These are phyloP conservation scores for Zapornia atra DNA, from an alignment of 2,113 vertebrate genomes.

Conservation along the genomic window DNA sequence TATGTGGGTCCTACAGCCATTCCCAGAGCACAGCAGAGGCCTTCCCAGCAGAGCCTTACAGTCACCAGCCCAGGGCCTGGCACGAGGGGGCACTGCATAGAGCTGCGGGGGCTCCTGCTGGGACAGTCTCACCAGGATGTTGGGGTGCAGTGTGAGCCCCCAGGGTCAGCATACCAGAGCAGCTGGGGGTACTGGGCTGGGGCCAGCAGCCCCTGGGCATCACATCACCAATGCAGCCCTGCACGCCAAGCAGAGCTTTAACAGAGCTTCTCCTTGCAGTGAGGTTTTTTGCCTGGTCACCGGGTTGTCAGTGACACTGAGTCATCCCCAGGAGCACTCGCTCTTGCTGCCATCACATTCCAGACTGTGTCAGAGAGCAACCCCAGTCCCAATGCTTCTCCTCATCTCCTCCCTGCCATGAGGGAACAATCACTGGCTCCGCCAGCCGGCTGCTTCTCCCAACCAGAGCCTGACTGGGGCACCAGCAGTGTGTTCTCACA, in stretches of 20 bases:
- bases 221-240: fast-evolving
- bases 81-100: neutral
- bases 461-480: neutral
- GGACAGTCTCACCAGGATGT: neutral
- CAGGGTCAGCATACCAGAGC: fast-evolving
- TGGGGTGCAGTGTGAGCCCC: fast-evolving
- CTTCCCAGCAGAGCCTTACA: neutral
- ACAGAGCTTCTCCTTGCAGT: neutral
- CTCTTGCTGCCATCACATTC: neutral
- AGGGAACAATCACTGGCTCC: neutral
- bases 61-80: neutral
- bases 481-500: fast-evolving
- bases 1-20: fast-evolving
- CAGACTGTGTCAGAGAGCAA: neutral
- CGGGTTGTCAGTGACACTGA: neutral
- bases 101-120: neutral
- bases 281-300: neutral
- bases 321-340: neutral
- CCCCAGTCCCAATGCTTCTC: neutral
- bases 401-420: neutral
- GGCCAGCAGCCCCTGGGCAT: neutral
- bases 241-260: neutral
- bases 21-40: neutral
- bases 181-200: fast-evolving
- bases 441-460: neutral